Evolutionary conservation across 2,113 vertebrate genomes (phyloP), one percentile per base, ranked within the genome.

Genomic region (Electrona antarctica): DNA sequence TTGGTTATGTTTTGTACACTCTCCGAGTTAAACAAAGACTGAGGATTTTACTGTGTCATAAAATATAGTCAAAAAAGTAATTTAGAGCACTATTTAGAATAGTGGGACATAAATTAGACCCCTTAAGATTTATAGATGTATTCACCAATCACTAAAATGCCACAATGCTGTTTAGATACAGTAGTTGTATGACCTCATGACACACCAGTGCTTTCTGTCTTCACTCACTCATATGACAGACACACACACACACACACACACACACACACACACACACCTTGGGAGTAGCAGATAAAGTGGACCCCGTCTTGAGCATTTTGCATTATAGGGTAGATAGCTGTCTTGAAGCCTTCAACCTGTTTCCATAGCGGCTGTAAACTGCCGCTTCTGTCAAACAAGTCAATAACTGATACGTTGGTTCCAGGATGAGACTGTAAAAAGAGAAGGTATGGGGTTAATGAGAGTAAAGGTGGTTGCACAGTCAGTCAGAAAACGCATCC

Each of bases 341-440:
- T 86, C 56, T 92, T 91, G 84, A 97, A 97, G 4, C 96, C 95
- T 60, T 95, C 92, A 73, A 95, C 96, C 86, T 97, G 96, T 65
- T 94, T 95, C 96, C 95, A 97, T 71, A 97, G 79, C 7, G 96
- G 95, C 88, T 94, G 58, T 75, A 97, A 87, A 70, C 96, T 97
- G 72, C 93, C 87, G 5, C 92, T 90, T 62, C 87, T 89, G 84
- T 97, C 95, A 47, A 96, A 97, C 89, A 97, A 85, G 89, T 97
- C 95, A 0, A 97, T 91, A 51, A 96, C 92, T 0, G 94, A 92
- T 79, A 97, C 95, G 9, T 94, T 95, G 3, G 95, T 96, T 45
- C 95, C 96, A 0, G 95, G 95, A 76, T 97, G 95, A 69, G 95
- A 94, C 96, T 97, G 85, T 21, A 49, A 72, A 50, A 46, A 78